phyloP scores from a whole-genome alignment of 2,797 vertebrate genomes.

The Telmatherina bonti region DNA sequence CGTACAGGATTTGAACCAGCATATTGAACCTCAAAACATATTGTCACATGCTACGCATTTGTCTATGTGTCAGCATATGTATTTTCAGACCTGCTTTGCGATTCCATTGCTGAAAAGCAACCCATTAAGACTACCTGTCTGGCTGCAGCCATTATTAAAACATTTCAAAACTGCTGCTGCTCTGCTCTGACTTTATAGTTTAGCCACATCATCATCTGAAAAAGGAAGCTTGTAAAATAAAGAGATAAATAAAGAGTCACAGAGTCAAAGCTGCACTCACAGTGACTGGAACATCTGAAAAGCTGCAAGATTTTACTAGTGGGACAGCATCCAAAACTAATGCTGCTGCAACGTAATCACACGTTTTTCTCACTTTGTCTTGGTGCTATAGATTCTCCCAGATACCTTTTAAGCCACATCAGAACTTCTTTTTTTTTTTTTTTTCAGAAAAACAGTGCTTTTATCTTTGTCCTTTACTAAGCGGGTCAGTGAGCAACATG shows the following conservation, averaged over 20 bases:
- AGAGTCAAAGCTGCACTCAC: background rate
- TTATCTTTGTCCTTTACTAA: slow-evolving; percentile 57
- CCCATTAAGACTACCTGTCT: background rate
- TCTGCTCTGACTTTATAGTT: background rate
- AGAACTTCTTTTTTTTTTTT: slow-evolving; percentile 51
- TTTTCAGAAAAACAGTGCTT: slow-evolving; percentile 53
- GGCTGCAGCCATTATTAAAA: background rate
- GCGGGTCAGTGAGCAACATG: slow-evolving; percentile 47
- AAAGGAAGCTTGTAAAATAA: no score
- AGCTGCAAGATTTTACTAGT: slow-evolving; percentile 6
- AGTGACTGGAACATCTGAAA: slow-evolving; percentile 16
- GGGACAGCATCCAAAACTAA: slow-evolving; percentile 16
- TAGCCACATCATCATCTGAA: background rate
- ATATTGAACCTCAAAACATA: no score
- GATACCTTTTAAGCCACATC: slow-evolving; percentile 55
- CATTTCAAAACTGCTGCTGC: background rate
- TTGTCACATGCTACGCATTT: no score
- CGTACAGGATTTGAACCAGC: no score
- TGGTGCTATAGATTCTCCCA: slow-evolving; percentile 34
- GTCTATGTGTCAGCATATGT: background rate
- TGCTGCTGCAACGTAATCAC: slow-evolving; percentile 21
- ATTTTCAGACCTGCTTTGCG: background rate
- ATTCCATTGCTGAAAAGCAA: no score
- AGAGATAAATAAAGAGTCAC: no score
- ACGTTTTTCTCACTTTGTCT: slow-evolving; percentile 23